A percentile compares a stretch with the other conserved stretches of the same genome.
phyloP scores from a whole-genome alignment of 2,888 invertebrate genomes.

The Alentia gelatinosa region DNA sequence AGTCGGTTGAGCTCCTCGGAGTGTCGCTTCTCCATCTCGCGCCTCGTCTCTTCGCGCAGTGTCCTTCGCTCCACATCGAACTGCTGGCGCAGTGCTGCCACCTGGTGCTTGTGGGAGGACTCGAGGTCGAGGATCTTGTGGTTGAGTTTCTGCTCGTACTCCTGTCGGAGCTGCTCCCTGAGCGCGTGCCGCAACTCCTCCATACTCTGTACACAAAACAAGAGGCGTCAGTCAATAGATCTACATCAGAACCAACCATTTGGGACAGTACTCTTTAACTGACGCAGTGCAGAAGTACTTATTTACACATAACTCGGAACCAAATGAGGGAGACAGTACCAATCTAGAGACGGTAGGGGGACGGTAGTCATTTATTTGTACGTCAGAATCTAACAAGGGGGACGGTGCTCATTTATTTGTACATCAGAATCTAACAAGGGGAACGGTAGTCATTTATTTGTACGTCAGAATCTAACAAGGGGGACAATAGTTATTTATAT shows the following conservation, averaged over 20 bases:
- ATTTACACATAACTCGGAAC: no score
- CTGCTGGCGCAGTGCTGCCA: slow-evolving; percentile 22
- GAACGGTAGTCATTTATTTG: no score
- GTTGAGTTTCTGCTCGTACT: slow-evolving; percentile 23
- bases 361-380: no score
- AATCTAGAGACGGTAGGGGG: no score
- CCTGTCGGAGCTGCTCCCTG: slow-evolving; percentile 50
- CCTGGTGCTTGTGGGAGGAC: slow-evolving; percentile 64
- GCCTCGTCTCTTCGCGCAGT: slow-evolving; percentile 30
- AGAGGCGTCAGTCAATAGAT: not conserved
- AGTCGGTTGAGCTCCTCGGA: slow-evolving; percentile 70
- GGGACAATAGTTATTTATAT: no score
- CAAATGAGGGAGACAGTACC: no score
- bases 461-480: no score
- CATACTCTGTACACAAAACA: slow-evolving; percentile 12
- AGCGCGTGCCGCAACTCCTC: not conserved
- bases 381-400: no score
- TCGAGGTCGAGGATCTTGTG: slow-evolving; percentile 65
- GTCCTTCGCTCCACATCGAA: slow-evolving; percentile 39
- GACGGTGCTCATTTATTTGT: no score
- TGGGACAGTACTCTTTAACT: no score
- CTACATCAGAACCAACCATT: not conserved
- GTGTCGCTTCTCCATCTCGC: slow-evolving; percentile 69
- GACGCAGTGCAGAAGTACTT: no score
- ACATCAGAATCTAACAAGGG: no score